Evolutionary conservation across 1,140 invertebrate species (phyloP).

Genomic region (Trachymyrmex septentrionalis): DNA sequence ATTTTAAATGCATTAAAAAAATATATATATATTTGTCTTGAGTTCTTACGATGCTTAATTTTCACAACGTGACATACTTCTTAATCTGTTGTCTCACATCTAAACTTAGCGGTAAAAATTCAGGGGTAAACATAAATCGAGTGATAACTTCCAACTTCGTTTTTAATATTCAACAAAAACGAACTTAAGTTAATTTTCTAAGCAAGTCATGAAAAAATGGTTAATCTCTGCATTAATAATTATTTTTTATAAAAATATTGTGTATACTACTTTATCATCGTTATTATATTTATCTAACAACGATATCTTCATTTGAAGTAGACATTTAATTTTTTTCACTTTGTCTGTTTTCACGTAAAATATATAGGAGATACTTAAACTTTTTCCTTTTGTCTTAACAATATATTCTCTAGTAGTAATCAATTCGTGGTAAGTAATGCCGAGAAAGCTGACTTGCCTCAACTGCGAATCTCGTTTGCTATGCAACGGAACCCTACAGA

Average conservation of each 20-base stretch:
- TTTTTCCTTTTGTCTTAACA: background rate
- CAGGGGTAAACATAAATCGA: conserved; percentile 4
- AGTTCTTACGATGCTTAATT: background rate
- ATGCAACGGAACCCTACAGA: conserved; percentile 34
- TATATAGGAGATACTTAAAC: background rate
- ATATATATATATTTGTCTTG: background rate
- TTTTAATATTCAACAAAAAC: conserved; percentile 11
- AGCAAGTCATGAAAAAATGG: background rate
- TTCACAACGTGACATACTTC: background rate
- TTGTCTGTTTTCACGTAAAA: background rate
- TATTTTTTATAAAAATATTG: background rate
- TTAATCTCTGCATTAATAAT: background rate
- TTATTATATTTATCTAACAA: background rate
- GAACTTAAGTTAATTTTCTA: background rate
- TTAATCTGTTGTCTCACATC: background rate
- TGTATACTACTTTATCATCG: background rate
- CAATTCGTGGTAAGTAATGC: conserved; percentile 19
- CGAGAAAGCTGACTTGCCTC: conserved; percentile 11
- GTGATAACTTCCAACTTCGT: background rate
- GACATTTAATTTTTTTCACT: background rate
- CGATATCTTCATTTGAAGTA: background rate
- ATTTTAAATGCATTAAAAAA: background rate
- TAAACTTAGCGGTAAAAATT: background rate
- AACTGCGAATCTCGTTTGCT: conserved; percentile 48
- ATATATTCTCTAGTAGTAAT: conserved; percentile 18